These are phyloP conservation scores for Entelurus aequoreus DNA, from an alignment of 2,113 vertebrate species.

Conservation along the genomic window DNA sequence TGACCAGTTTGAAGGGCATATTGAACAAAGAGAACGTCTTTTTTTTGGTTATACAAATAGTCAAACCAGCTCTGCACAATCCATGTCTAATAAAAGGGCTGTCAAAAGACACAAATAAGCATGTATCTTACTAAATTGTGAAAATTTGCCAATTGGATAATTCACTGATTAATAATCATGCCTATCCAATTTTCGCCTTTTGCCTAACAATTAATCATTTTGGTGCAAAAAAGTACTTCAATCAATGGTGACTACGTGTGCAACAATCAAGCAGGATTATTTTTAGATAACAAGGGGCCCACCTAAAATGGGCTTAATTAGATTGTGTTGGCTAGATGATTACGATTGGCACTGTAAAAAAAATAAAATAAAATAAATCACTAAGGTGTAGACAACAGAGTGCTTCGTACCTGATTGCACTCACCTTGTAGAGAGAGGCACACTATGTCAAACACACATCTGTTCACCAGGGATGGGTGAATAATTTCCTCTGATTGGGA, in stretches of 20 bases:
- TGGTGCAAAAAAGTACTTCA: conserved; percentile 15
- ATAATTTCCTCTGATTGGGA: too few relatives aligned
- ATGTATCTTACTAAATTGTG: too few relatives aligned
- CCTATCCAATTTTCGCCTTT: neutral
- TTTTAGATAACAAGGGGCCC: neutral
- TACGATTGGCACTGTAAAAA: too few relatives aligned
- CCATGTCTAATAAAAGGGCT: too few relatives aligned
- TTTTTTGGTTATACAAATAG: too few relatives aligned
- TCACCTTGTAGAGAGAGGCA: neutral
- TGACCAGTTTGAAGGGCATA: conserved; percentile 15
- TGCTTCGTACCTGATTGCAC: neutral
- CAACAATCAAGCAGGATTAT: neutral
- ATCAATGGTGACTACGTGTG: conserved; percentile 33
- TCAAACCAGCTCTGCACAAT: too few relatives aligned
- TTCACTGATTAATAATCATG: too few relatives aligned
- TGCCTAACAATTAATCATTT: neutral
- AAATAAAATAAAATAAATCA: too few relatives aligned
- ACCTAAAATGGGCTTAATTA: neutral
- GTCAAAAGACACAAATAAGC: too few relatives aligned
- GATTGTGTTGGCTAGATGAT: neutral
- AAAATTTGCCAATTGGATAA: too few relatives aligned
- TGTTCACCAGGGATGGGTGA: too few relatives aligned
- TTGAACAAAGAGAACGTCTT: neutral
- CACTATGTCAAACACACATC: too few relatives aligned
- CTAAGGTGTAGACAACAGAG: neutral